phyloP scores from a whole-genome alignment of 2,113 vertebrate genomes.

The Hyla sarda region DNA sequence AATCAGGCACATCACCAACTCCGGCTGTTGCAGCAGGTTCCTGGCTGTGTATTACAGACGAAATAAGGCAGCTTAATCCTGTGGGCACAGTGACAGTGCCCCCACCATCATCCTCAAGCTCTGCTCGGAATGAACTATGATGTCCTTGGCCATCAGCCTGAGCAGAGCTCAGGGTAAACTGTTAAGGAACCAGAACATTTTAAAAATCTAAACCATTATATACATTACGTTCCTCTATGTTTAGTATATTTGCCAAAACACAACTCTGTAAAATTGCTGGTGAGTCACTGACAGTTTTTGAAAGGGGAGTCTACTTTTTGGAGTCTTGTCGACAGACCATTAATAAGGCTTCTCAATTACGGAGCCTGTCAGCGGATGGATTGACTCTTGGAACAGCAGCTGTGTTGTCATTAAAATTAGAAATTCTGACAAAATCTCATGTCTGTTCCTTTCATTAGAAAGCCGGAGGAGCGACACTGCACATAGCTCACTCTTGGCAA shows the following conservation, averaged over 20 bases:
- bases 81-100: too few relatives aligned
- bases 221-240: too few relatives aligned
- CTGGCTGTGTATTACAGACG: too few relatives aligned
- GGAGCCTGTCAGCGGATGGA: constrained; percentile 29
- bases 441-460: constrained; percentile 33
- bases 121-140: too few relatives aligned
- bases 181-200: not conserved
- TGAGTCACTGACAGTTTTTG: constrained; percentile 37
- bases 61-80: too few relatives aligned
- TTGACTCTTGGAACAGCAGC: constrained; percentile 35
- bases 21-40: too few relatives aligned
- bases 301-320: constrained; percentile 8
- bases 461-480: not conserved
- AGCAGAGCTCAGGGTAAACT: too few relatives aligned
- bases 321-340: constrained; percentile 28
- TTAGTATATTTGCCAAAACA: constrained; percentile 1
- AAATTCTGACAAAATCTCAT: constrained; percentile 36
- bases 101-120: too few relatives aligned
- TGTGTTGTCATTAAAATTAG: constrained; percentile 48
- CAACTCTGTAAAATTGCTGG: not conserved
- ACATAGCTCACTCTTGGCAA: not conserved
- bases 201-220: not conserved
- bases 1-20: too few relatives aligned
- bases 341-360: constrained; percentile 31
- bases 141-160: too few relatives aligned